Percentiles rank a stretch among this genome's conserved stretches.
phyloP scores from a whole-genome alignment of 2,113 vertebrate species.

The Pipa parva region DNA sequence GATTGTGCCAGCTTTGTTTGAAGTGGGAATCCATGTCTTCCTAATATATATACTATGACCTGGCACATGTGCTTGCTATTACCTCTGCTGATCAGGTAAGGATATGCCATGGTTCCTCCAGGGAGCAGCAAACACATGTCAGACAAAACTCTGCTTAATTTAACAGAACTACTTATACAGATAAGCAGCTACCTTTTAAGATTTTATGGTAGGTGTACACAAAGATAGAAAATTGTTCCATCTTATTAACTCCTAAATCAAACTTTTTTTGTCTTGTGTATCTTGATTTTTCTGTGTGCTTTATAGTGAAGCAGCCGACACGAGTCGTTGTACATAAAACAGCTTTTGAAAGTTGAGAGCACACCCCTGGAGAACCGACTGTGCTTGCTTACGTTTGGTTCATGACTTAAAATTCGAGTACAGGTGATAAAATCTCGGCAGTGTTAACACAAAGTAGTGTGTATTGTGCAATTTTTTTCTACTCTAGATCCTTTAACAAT shows the following conservation, averaged over 20 bases:
- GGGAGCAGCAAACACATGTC: conserved; percentile 58
- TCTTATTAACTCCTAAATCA: conserved; percentile 96
- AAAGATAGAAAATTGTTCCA: conserved; percentile 91
- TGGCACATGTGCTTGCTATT: no score
- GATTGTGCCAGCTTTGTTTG: conserved; percentile 56
- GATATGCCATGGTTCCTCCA: conserved; percentile 62
- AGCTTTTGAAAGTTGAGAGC: conserved; percentile 99
- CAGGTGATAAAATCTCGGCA: conserved; percentile 99
- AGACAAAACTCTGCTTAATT: conserved; percentile 70
- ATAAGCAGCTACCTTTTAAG: conserved; percentile 59
- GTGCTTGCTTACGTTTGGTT: conserved; percentile 99
- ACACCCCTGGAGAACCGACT: conserved; percentile 98
- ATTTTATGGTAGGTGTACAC: conserved; percentile 88
- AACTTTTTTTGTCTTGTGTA: conserved; percentile 99
- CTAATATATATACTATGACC: no score
- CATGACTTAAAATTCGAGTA: conserved; percentile 99
- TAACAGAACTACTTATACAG: conserved; percentile 23
- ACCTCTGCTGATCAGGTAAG: conserved; percentile 73
- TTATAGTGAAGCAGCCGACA: conserved; percentile 99
- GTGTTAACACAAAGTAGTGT: conserved; percentile 88
- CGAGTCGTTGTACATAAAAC: conserved; percentile 99
- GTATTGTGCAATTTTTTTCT: conserved; percentile 97
- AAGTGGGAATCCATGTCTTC: conserved; percentile 53
- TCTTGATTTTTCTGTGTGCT: conserved; percentile 99
- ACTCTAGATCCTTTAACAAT: conserved; percentile 80